Evolutionary conservation across 1,140 invertebrate species (phyloP), one percentile per base, ranked within the genome.

Genomic region (Papilio machaon): DNA sequence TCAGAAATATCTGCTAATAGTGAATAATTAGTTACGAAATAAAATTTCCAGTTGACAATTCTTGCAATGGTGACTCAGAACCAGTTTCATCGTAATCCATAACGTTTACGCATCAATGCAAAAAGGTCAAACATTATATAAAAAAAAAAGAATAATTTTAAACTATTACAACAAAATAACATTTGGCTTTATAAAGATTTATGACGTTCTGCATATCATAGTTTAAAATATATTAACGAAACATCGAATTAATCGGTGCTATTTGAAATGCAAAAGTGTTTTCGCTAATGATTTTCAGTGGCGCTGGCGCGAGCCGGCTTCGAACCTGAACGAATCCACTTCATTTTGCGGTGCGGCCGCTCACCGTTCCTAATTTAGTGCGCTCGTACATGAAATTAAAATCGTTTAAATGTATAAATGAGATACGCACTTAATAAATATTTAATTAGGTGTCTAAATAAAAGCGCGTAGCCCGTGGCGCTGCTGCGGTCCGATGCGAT

Each of bases 361-460:
- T 85, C 88, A 88, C 84, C 88, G 89, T 86, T 91, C 91, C 92
- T 94, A 94, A 93, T 94, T 93, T 93, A 91, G 91, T 88, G 86
- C 91, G 90, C 89, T 92, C 88, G 91, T 78, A 91, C 91, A 93
- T 92, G 91, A 94, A 94, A 94, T 94, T 93, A 93, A 94, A 94
- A 93, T 91, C 89, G 87, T 90, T 90, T 92, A 91, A 92, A 92
- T 93, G 91, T 92, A 91, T 92, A 91, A 93, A 90, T 92, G 91
- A 91, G 90, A 92, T 91, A 92, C 92, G 90, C 91, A 92, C 90
- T 94, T 92, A 94, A 93, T 93, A 92, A 93, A 94, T 94, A 93
- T 93, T 94, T 93, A 94, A 94, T 94, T 94, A 94, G 91, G 91
- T 93, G 91, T 93, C 92, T 94, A 94, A 94, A 94, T 94, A 94